Conservation (phyloP, 2,888 invertebrate species). For the Gibbula magus region DNA sequence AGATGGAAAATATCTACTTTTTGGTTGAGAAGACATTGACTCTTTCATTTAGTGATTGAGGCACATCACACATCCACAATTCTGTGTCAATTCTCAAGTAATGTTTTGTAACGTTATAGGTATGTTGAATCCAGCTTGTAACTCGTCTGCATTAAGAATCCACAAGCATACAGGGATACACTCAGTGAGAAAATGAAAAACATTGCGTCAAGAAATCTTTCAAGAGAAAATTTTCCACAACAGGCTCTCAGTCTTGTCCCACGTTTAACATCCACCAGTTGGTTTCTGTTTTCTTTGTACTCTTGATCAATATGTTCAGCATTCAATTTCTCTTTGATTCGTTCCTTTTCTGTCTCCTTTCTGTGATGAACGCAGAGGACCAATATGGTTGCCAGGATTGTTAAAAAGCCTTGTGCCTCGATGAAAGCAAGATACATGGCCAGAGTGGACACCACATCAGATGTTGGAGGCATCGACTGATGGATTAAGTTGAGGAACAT, state of each 20-base stretch:
- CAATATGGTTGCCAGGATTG: neutral
- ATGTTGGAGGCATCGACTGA: neutral
- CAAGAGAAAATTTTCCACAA: neutral
- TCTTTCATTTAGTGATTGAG: too few species aligned
- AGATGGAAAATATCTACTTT: too few species aligned
- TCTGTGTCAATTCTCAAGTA: too few species aligned
- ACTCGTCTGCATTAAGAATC: neutral
- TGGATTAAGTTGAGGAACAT: conserved; percentile 3
- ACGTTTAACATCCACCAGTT: neutral
- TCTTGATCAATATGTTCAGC: neutral
- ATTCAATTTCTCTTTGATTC: neutral
- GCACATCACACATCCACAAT: too few species aligned
- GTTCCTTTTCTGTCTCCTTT: neutral
- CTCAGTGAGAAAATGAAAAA: neutral
- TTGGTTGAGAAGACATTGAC: too few species aligned
- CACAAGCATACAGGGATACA: neutral
- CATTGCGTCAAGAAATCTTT: neutral
- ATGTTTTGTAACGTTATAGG: too few species aligned
- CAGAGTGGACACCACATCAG: neutral
- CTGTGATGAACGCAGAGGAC: neutral
- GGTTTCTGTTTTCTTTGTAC: neutral
- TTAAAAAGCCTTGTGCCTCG: neutral
- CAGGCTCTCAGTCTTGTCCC: neutral
- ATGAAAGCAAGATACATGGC: neutral
- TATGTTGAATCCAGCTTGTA: too few species aligned